Base-by-base conservation (phyloP, 2,888 invertebrate genomes). In the Ophion obscuratus region DNA sequence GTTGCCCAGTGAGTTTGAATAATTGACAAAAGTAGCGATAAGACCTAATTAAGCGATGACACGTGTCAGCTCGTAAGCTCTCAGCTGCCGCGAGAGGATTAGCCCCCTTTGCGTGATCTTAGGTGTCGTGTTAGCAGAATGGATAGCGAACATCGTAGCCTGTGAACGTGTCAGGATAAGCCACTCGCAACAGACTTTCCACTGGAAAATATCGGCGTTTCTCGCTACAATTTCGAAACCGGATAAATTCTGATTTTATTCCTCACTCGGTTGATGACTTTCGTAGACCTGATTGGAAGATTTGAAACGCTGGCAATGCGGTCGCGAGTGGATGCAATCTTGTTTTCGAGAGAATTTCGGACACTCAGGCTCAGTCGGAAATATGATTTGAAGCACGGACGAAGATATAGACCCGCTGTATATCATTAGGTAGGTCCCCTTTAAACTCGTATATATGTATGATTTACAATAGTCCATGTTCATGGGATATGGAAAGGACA, bases 401-500 rank as follows among this genome's bases (percentile, higher is more conserved):
- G 40, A 20, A 67, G 6, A 27, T 57, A 40, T 14, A 24, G 9
- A 24, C 7, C 17, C 17, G 14, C 2, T 36, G n/a, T 61, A 7
- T 36, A 14, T n/a, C 36, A 24, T 20, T 74, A 61, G 10, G 17
- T 24, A 61, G n/a, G 24, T 36, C 27, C 17, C 36, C 5, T 10
- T 31, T 79, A 53, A 64, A 75, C 66, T 47, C 44, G 57, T 57
- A 44, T 40, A 61, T 24, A 44, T 59, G 59, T 17, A 78, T 36
- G 75, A 81, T 68, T 76, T 61, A 24, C 20, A 68, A 57, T 31
- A n/a, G 67, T 36, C n/a, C 20, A 57, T 57, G 62, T 53, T 53
- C 53, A 53, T 53, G 5, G 70, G 66, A 36, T 57, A 73, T 64
- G 47, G 73, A 62, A 67, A 31, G 73, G 59, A 47, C 44, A 62